phyloP scores from a whole-genome alignment of 2,113 vertebrate genomes.

The Mustela nigripes region DNA sequence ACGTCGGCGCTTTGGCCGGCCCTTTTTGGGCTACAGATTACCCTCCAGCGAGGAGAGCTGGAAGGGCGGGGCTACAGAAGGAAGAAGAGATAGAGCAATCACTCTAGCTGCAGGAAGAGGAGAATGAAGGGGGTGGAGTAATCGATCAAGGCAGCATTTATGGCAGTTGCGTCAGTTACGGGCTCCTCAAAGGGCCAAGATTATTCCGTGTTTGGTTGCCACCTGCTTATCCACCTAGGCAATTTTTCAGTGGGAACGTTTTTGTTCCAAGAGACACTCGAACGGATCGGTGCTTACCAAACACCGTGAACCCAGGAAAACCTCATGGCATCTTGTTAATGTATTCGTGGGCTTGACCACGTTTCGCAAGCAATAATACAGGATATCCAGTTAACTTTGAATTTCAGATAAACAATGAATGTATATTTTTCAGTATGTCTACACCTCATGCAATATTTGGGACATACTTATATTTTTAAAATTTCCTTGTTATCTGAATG shows the following conservation, averaged over 20 bases:
- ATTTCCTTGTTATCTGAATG: not conserved
- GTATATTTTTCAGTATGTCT: constrained; percentile 1
- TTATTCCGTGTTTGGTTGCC: constrained; percentile 5
- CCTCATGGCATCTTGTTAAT: constrained; percentile 4
- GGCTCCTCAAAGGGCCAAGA: constrained; percentile 65
- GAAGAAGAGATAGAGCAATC: not conserved
- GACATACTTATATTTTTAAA: not conserved
- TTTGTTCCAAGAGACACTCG: not conserved
- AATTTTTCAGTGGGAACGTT: not conserved
- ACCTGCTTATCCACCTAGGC: not conserved
- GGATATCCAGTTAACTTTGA: not conserved
- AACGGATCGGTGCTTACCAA: not conserved
- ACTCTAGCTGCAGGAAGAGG: not conserved
- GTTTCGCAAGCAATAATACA: constrained; percentile 57
- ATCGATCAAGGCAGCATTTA: not conserved
- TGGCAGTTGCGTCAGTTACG: constrained; percentile 54
- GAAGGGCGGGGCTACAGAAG: constrained; percentile 72
- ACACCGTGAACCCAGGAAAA: not conserved
- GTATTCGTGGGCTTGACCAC: not conserved
- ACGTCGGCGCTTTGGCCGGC: constrained; percentile 29
- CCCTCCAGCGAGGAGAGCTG: not conserved
- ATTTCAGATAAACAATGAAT: constrained; percentile 51
- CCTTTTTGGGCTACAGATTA: constrained; percentile 33
- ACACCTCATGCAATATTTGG: constrained; percentile 26
- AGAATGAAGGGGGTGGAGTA: constrained; percentile 47